Evolutionary conservation across 1,140 invertebrate genomes (phyloP), one percentile per base, ranked within the genome.

Genomic region (Drosophila serrata): DNA sequence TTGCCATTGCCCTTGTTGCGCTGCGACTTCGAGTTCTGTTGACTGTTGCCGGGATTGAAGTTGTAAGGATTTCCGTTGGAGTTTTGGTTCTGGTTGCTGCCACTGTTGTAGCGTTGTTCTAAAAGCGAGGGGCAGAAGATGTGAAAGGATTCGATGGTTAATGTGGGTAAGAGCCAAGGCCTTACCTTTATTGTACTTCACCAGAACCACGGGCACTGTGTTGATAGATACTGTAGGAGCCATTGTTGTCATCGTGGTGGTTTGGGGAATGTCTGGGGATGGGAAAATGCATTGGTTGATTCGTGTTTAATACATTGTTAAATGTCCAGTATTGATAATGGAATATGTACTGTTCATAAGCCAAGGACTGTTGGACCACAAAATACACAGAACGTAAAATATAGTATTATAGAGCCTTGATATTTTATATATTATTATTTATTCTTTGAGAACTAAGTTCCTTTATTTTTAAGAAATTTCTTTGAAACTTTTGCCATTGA

Each of bases 211-310:
- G 12, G 91, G 85, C 17, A 92, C 88, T 1, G 91, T 92, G 53
- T 91, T 92, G 27, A 92, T 90, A 13, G 91, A 77, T 12, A 73
- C 80, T 13, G 91, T 92, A 2, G 91, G 91, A 4, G 88, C 78
- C 75, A 92, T 84, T n/a, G 91, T 92, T 43, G 88, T 92, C 35
- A 92, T 86, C 37, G 91, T 92, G 56, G 91, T 92, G 22, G 91
- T 92, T 65, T 92, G 91, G n/a, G 91, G 91, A 58, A 92, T 92
- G 29, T 92, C 91, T 92, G 56, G 12, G 27, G 1, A 2, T n/a
- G 37, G 19, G 7, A 31, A 19, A 6, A 53, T n/a, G n/a, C n/a
- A n/a, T n/a, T n/a, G n/a, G n/a, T n/a, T n/a, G 6, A 53, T 22
- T 12, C 11, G 19, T 11, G 15, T 12, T 7, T 13, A 46, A 31